Evolutionary conservation across 2,113 vertebrate species (phyloP), one percentile per base, ranked within the genome.

Genomic region (Mesembrinibis cayennensis): DNA sequence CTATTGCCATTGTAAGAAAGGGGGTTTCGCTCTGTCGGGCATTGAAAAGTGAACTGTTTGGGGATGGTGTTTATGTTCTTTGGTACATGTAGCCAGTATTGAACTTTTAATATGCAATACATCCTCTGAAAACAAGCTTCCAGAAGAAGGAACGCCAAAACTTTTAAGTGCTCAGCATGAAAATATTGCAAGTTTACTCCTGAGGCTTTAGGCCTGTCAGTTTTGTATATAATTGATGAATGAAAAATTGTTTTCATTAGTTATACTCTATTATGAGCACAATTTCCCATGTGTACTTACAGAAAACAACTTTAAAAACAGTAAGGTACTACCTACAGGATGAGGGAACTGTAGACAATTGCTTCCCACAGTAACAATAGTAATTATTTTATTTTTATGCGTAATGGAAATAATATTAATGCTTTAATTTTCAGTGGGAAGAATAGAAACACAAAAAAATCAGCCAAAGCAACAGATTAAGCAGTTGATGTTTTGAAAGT

Each of bases 41-140:
- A 85, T 89, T 98, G 96, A 79, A 93, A 74, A 70, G 45, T 66
- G 63, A 97, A 82, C 90, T 96, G 87, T 79, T 92, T 78, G 83
- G 90, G 65, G 81, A 45, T 84, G 16, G 76, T 0, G 2, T 84
- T 89, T 87, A 25, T 78, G 81, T 86, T 87, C 52, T 82, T 89
- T 65, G 98, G 93, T 98, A 96, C 53, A 5, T 71, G 53, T 92
- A 96, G 91, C 81, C 96, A 94, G 88, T 95, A 61, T 87, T 95
- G 80, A 96, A 82, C 73, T 93, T 88, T 26, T 71, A 30, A 89
- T 93, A 96, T 94, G 95, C 97, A 98, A 87, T 97, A 96, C 91
- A 97, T 87, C 62, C 96, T 98, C 94, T 97, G 95, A 97, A 95
- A 97, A 82, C 87, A 93, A 98, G 73, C 96, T 97, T 92, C 93